Base-by-base conservation (phyloP, 2,113 vertebrate species). In the Antigone vipio region DNA sequence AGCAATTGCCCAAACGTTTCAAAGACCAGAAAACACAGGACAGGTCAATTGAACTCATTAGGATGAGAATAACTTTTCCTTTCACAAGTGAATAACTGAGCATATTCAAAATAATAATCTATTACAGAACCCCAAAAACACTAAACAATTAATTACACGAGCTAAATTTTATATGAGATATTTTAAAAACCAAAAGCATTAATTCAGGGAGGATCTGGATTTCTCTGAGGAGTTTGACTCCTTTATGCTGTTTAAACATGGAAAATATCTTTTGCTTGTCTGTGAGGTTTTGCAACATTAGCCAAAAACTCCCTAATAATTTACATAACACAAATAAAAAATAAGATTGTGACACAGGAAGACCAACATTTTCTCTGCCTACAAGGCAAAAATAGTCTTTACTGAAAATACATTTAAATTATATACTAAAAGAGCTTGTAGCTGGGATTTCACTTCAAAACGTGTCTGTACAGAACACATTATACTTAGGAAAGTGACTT, bases 361-460 rank as follows among this genome's bases (percentile, higher is more conserved):
- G 32, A 55, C 40, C 23, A 80, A 45, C 23, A 56, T 27, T 72
- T 52, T 64, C n/a, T 86, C 26, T 80, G 44, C 79, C 92, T 92
- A 26, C 30, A 75, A 64, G 53, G 17, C 27, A 75, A 85, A 96
- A 89, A 75, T 68, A 86, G 16, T 81, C 24, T 92, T 95, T 75
- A 78, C 92, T 92, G 86, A 92, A 97, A 95, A 96, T 96, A 85
- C 60, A 49, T 71, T 63, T 78, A 92, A 94, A 96, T 94, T 94
- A 92, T 49, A 93, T 19, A 49, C 56, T 89, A 64, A 58, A 72
- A 12, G 56, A 78, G 3, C 35, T 79, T 78, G 56, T 91, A 93
- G 44, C 63, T 86, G 79, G 42, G 55, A 63, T 89, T 94, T 96
- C n/a, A 66, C 44, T 94, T 95, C 73, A 93, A 75, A 94, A 93